A percentile compares a stretch with the other conserved stretches of the same genome.
Conservation (phyloP, 2,113 vertebrate species). For the Urocitellus parryii region DNA sequence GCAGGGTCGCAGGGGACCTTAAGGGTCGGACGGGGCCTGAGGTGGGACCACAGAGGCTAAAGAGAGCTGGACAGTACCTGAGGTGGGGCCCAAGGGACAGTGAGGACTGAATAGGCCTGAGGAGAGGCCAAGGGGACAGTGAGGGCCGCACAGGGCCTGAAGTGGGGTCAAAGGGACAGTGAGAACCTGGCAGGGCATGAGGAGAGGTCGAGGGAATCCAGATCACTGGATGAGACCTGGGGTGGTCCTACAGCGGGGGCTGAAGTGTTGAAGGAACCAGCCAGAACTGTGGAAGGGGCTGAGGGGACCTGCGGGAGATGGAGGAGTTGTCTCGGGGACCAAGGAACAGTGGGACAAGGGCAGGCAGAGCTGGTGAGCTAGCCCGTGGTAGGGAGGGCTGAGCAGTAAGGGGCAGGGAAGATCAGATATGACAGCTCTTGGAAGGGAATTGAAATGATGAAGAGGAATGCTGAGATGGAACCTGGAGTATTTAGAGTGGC, state of each 20-base stretch:
- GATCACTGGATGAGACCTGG: neutral
- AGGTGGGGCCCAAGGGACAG: slow-evolving; percentile 33
- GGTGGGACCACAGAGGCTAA: neutral
- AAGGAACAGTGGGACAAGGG: slow-evolving; percentile 57
- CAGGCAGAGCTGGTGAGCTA: neutral
- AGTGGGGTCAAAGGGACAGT: neutral
- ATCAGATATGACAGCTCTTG: neutral
- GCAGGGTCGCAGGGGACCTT: neutral
- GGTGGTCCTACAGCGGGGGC: neutral
- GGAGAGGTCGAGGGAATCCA: neutral
- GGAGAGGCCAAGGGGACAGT: slow-evolving; percentile 53
- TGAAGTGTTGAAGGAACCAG: neutral
- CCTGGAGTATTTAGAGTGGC: slow-evolving; percentile 19
- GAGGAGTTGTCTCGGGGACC: neutral
- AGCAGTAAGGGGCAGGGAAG: neutral
- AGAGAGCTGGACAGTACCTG: neutral
- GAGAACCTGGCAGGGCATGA: neutral
- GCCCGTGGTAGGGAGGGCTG: neutral
- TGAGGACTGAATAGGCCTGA: slow-evolving; percentile 9
- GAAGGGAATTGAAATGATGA: slow-evolving; percentile 16
- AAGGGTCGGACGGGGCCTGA: slow-evolving; percentile 37
- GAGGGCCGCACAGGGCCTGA: neutral
- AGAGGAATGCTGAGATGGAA: neutral
- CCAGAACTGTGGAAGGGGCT: neutral
- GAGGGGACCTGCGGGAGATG: neutral